Evolutionary conservation across 2,113 vertebrate species (phyloP), one percentile per base, ranked within the genome.

Genomic region (Apodemus sylvaticus): DNA sequence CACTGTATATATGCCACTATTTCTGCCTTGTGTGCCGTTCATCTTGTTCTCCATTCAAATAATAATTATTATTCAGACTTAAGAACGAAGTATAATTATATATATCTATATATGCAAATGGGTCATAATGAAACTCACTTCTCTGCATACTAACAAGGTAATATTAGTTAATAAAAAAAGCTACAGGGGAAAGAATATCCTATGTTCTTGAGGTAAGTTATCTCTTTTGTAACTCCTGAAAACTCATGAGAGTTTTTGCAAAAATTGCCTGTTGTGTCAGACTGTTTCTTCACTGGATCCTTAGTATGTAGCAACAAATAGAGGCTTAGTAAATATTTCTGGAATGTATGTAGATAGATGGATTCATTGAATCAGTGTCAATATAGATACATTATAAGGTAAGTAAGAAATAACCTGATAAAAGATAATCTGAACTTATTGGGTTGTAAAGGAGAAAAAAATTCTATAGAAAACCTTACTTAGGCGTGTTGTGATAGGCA

Each of bases 301-400:
- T 36, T 19, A 51, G 11, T 24, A 68, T 68, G 4, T 86, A 68
- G 42, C 45, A 51, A 7, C 42, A 48, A 86, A 31, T 51, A 51
- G 45, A 36, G 36, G 3, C 31, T 86, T 93, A 87, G 26, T 51
- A 87, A 93, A 31, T 91, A 58, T 60, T 95, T 96, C 53, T 88
- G 42, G 13, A 78, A 60, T 68, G 22, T 48, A n/a, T 4, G 14
- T 81, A 70, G 55, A 14, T 48, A 31, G 20, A 45, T 89, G 17
- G 86, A 62, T 85, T 16, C 39, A 60, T 66, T 83, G 42, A 39
- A 17, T 71, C 7, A 87, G 51, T 71, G 24, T 9, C 45, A 87
- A 71, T 86, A 82, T 3, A 82, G 66, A 5, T 48, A 87, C 13
- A 34, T 81, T 86, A 62, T 55, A 26, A 62, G 20, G 34, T 89